Conservation (phyloP, 2,797 vertebrate genomes). For the Schizothorax lantsangensis region DNA sequence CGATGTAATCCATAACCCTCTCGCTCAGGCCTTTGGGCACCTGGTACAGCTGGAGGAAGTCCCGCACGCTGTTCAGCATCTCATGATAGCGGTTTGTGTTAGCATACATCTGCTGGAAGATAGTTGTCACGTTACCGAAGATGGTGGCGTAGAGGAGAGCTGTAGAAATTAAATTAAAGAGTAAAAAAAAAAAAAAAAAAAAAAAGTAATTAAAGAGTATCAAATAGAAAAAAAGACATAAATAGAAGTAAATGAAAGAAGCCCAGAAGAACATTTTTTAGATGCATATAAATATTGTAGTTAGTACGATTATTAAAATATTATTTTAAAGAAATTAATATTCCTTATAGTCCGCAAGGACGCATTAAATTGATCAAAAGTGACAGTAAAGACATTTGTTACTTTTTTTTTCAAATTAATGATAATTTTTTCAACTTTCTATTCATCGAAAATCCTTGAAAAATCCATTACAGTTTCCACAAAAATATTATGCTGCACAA, state of each 20-base stretch:
- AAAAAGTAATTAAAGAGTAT: no score
- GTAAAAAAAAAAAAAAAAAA: no score
- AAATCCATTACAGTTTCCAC: not conserved
- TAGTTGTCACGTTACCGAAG: slow-evolving; percentile 98
- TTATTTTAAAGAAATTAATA: not conserved
- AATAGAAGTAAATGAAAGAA: not conserved
- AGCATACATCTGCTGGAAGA: slow-evolving; percentile 99
- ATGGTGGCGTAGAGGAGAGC: slow-evolving; percentile 98
- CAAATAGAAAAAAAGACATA: not conserved
- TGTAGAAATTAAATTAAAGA: slow-evolving; percentile 65
- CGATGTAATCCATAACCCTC: slow-evolving; percentile 98
- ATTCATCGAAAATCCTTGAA: not conserved
- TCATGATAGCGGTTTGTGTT: slow-evolving; percentile 99
- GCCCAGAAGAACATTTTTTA: not conserved
- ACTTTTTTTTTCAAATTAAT: not conserved
- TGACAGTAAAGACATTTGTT: not conserved
- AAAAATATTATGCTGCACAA: not conserved
- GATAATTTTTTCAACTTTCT: not conserved
- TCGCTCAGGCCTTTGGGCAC: slow-evolving; percentile 97
- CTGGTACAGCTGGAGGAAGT: slow-evolving; percentile 98
- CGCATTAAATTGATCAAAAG: not conserved
- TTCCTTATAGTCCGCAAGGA: not conserved
- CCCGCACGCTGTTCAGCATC: slow-evolving; percentile 97
- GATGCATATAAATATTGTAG: not conserved
- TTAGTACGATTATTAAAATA: not conserved